Conservation (phyloP, 2,113 vertebrate genomes). For the Stegastes partitus region DNA sequence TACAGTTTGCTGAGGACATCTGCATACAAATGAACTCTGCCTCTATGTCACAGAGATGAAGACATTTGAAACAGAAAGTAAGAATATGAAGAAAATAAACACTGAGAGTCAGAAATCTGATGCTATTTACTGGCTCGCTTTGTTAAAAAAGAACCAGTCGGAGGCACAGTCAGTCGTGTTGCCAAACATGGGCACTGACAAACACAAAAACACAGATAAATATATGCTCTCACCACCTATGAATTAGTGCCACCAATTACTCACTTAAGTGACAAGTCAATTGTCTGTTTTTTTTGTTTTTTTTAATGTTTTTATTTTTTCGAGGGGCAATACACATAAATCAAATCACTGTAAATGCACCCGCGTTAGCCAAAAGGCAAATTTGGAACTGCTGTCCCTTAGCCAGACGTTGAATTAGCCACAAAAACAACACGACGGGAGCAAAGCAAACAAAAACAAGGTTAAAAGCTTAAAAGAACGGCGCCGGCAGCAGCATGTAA, state of each 20-base stretch:
- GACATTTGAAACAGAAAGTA: not conserved
- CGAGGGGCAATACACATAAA: too few relatives aligned
- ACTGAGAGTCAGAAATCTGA: constrained; percentile 12
- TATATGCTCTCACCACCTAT: not conserved
- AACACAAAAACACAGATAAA: not conserved
- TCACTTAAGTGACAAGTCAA: not conserved
- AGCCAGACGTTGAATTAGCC: too few relatives aligned
- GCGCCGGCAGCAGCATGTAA: too few relatives aligned
- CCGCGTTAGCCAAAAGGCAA: too few relatives aligned
- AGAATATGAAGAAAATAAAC: constrained; percentile 2
- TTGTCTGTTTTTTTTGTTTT: too few relatives aligned
- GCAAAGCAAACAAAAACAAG: too few relatives aligned
- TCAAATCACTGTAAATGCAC: too few relatives aligned
- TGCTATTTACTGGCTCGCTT: constrained; percentile 7
- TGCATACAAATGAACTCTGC: constrained; percentile 53
- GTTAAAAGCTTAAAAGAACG: too few relatives aligned
- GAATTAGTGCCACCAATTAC: not conserved
- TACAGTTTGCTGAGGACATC: not conserved
- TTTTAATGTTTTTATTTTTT: too few relatives aligned
- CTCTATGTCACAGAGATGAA: not conserved
- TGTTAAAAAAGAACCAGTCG: not conserved
- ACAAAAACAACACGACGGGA: too few relatives aligned
- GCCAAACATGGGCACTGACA: not conserved
- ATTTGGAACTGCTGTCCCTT: too few relatives aligned
- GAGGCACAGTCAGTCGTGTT: not conserved